Evolutionary conservation across 2,888 invertebrate genomes (phyloP).

Genomic region (Pterostichus niger): DNA sequence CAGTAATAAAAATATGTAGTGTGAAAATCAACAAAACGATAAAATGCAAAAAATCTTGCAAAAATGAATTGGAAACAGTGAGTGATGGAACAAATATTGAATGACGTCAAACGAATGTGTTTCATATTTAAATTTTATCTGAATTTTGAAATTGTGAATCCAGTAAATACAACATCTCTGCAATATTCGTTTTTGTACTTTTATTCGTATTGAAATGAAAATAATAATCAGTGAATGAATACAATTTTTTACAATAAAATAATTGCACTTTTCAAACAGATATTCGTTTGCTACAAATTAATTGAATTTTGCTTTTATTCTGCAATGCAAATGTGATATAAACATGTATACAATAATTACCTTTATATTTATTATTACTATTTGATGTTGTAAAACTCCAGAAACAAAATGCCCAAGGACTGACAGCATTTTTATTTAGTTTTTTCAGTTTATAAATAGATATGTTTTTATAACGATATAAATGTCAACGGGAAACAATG

Average conservation of each 20-base stretch:
- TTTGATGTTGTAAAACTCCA: too few species aligned
- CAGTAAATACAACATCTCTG: slow-evolving; percentile 35
- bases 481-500: too few species aligned
- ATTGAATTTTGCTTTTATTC: neutral
- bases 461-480: too few species aligned
- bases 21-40: slow-evolving; percentile 35
- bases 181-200: slow-evolving; percentile 18
- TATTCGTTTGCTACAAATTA: neutral
- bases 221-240: slow-evolving; percentile 38
- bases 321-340: too few species aligned
- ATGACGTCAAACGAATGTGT: slow-evolving; percentile 47
- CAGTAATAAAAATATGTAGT: neutral
- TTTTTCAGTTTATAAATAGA: too few species aligned
- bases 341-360: too few species aligned
- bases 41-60: slow-evolving; percentile 21
- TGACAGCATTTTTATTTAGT: too few species aligned
- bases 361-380: too few species aligned
- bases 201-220: slow-evolving; percentile 35
- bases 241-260: slow-evolving; percentile 17
- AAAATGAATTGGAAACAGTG: slow-evolving; percentile 22
- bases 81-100: slow-evolving; percentile 54
- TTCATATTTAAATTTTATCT: slow-evolving; percentile 53
- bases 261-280: slow-evolving; percentile 11
- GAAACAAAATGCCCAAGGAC: too few species aligned
- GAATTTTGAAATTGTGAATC: slow-evolving; percentile 24